Percentiles rank a stretch among this genome's conserved stretches.
phyloP scores from a whole-genome alignment of 2,797 vertebrate species.

The Cuniculus paca region DNA sequence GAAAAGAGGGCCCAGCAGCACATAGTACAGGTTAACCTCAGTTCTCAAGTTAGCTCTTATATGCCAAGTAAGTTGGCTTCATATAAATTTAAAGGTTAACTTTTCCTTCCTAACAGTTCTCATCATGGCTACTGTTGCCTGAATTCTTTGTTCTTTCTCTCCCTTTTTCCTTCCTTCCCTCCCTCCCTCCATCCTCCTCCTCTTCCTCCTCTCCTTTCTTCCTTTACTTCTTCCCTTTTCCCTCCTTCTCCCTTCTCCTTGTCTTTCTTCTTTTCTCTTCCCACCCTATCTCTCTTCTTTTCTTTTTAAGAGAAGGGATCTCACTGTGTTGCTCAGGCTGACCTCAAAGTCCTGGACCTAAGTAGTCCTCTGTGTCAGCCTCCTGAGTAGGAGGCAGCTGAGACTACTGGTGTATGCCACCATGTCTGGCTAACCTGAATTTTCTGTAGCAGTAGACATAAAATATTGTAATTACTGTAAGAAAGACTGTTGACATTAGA shows the following conservation, averaged over 20 bases:
- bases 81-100: not conserved
- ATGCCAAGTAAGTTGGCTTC: not conserved
- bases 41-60: not conserved
- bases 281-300: not conserved
- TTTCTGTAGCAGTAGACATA: not conserved
- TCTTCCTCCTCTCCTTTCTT: not conserved
- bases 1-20: not conserved
- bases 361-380: not conserved
- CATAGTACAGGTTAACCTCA: not conserved
- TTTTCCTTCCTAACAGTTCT: not conserved
- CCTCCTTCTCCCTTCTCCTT: not conserved
- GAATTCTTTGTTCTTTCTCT: not conserved
- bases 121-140: not conserved
- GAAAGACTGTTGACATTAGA: not conserved
- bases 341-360: not conserved
- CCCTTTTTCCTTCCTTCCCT: not conserved
- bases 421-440: not conserved
- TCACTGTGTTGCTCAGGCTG: not conserved
- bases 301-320: not conserved
- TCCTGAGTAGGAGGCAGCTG: not conserved
- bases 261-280: not conserved
- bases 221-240: too few species aligned
- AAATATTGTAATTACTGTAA: not conserved
- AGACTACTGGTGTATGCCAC: not conserved
- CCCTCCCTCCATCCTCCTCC: too few species aligned